Conservation (phyloP, 2,797 vertebrate species). For the Cuniculus paca region DNA sequence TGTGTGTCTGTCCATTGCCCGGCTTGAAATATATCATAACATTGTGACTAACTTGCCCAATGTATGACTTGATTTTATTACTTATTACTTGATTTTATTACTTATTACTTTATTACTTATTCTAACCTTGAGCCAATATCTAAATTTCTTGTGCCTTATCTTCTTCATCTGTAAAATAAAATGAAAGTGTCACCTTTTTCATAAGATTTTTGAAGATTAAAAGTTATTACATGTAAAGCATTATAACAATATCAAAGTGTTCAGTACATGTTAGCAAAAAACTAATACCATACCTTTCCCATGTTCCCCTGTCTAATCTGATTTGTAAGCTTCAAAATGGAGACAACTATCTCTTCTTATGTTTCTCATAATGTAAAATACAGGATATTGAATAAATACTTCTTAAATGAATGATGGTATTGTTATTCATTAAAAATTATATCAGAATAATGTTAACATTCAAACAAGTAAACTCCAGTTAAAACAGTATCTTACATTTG, state of each 20-base stretch:
- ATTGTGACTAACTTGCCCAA: neutral
- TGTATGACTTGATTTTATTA: neutral
- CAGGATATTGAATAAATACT: conserved; percentile 42
- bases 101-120: neutral
- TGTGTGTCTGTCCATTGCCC: neutral
- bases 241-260: neutral
- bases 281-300: neutral
- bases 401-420: conserved; percentile 37
- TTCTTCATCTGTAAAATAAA: conserved; percentile 53
- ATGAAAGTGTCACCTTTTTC: conserved; percentile 33
- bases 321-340: conserved; percentile 3
- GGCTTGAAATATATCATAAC: neutral
- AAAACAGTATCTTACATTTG: neutral
- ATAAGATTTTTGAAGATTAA: neutral
- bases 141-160: neutral
- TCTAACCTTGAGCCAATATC: neutral
- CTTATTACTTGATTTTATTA: neutral
- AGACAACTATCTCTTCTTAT: conserved; percentile 14
- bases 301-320: neutral
- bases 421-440: conserved; percentile 58
- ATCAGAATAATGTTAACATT: conserved; percentile 62
- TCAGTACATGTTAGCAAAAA: conserved; percentile 11
- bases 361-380: conserved; percentile 25
- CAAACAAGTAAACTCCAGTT: conserved; percentile 25
- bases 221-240: neutral